A percentile compares a stretch with the other conserved stretches of the same genome.
Conservation (phyloP, 2,888 invertebrate genomes). For the Xylophagus ater region DNA sequence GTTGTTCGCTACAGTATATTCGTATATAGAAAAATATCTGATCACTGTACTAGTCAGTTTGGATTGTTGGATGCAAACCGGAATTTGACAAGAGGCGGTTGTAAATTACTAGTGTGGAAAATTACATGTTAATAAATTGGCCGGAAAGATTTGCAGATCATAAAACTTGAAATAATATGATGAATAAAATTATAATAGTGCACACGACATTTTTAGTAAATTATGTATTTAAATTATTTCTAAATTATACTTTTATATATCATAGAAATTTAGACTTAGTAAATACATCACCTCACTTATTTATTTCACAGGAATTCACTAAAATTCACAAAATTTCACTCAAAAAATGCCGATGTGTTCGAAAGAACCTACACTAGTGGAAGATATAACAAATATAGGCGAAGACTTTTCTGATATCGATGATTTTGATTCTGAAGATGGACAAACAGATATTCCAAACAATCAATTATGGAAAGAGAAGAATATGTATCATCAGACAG, state of each 20-base stretch:
- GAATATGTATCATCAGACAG: conserved; percentile 2
- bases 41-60: no score
- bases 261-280: no score
- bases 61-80: no score
- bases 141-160: conserved; percentile 21
- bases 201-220: no score
- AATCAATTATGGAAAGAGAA: conserved; percentile 2
- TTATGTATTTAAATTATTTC: no score
- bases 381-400: conserved; percentile 7
- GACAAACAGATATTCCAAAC: conserved; percentile 1
- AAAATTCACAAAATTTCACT: conserved; percentile 3
- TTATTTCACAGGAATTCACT: no score
- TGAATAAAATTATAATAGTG: no score
- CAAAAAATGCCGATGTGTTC: conserved; percentile 5
- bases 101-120: conserved; percentile 24
- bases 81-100: conserved; percentile 17
- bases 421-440: conserved; percentile 4
- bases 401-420: conserved; percentile 4
- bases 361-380: conserved; percentile 3
- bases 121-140: conserved; percentile 25
- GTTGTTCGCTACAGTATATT: background rate
- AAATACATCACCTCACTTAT: no score
- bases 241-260: no score
- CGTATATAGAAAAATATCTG: no score
- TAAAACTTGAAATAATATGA: no score